phyloP scores from a whole-genome alignment of 1,140 invertebrate species.

The Globodera ellingtonae region DNA sequence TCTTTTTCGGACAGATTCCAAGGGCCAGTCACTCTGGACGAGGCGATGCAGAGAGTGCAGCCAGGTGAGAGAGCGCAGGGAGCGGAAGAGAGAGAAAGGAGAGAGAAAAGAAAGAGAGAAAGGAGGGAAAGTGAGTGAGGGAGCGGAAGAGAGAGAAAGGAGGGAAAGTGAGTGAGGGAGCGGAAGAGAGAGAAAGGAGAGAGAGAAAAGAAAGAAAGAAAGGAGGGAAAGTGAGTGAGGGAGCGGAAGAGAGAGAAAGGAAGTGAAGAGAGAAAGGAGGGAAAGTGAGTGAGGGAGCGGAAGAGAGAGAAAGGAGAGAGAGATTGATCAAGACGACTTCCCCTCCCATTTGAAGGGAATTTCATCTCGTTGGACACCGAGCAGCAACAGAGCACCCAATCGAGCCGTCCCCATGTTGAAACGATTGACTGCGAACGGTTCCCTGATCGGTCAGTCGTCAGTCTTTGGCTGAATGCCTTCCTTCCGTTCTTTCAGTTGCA shows the following conservation, averaged over 20 bases:
- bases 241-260: no score
- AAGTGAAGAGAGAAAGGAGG: no score
- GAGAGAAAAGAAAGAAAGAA: no score
- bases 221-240: no score
- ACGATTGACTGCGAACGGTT: slow-evolving; percentile 45
- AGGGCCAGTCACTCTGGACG: slow-evolving; percentile 30
- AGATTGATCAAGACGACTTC: no score
- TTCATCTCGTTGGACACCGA: slow-evolving; percentile 68
- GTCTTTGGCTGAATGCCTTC: not conserved
- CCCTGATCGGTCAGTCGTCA: slow-evolving; percentile 36
- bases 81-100: slow-evolving; percentile 36
- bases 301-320: no score
- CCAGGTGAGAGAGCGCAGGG: slow-evolving; percentile 20
- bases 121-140: no score
- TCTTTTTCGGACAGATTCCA: slow-evolving; percentile 21
- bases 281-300: no score
- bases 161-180: no score
- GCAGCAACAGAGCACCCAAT: slow-evolving; percentile 72
- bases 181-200: no score
- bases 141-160: no score
- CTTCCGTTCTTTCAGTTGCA: slow-evolving; percentile 27
- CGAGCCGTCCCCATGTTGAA: slow-evolving; percentile 34
- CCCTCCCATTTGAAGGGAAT: slow-evolving; percentile 1
- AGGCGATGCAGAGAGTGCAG: slow-evolving; percentile 29
- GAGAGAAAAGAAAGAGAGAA: slow-evolving; percentile 19